phyloP scores from a whole-genome alignment of 2,797 vertebrate species.

The Centropyge bicolor region DNA sequence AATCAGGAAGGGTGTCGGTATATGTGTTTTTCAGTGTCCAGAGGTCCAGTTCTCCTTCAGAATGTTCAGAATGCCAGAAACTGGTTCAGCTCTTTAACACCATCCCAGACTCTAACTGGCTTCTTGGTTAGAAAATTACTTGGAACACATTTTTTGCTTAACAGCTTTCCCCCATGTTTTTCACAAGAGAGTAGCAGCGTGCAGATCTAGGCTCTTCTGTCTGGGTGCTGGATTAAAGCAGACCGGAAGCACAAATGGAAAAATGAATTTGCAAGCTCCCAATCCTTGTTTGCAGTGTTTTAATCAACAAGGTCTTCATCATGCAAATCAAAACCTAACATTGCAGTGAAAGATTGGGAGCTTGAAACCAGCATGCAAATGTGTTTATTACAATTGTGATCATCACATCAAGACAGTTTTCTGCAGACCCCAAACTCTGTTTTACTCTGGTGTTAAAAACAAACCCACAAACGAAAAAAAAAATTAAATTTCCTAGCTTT shows the following conservation, averaged over 20 bases:
- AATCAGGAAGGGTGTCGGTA: constrained; percentile 30
- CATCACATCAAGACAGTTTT: constrained; percentile 14
- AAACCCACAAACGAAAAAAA: constrained; percentile 6
- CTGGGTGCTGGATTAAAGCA: constrained; percentile 28
- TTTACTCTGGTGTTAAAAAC: constrained; percentile 27
- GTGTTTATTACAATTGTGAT: constrained; percentile 24
- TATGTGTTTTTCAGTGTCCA: constrained; percentile 29
- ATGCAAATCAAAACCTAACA: constrained; percentile 24
- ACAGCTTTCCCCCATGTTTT: constrained; percentile 21
- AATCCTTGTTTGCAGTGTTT: constrained; percentile 26
- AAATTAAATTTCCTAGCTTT: not conserved
- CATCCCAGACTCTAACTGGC: constrained; percentile 80
- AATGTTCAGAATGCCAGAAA: constrained; percentile 77
- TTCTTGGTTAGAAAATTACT: constrained; percentile 75
- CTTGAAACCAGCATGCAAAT: constrained; percentile 21
- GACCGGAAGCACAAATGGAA: constrained; percentile 18
- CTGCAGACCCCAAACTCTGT: not conserved
- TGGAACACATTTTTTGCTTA: constrained; percentile 3
- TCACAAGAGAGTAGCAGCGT: constrained; percentile 19
- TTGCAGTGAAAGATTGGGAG: constrained; percentile 2
- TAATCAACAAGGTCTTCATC: constrained; percentile 29
- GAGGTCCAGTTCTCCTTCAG: constrained; percentile 83
- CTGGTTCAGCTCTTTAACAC: constrained; percentile 82
- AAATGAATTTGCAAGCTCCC: constrained; percentile 5
- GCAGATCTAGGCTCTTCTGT: constrained; percentile 17